These are phyloP conservation scores for Sorex fumeus DNA, from an alignment of 2,113 vertebrate genomes.

Conservation along the genomic window DNA sequence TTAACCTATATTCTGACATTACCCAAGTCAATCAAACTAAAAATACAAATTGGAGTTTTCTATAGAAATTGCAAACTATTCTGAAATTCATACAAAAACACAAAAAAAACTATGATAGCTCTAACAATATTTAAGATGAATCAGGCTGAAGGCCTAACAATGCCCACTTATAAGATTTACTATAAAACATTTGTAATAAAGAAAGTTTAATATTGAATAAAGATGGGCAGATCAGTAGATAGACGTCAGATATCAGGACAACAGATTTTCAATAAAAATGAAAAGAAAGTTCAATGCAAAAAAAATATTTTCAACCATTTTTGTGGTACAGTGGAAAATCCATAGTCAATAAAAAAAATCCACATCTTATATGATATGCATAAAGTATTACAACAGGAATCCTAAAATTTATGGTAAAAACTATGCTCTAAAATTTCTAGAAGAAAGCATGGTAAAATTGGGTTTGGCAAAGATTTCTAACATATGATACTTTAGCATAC, in stretches of 20 bases:
- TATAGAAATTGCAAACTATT: neutral
- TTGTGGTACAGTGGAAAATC: neutral
- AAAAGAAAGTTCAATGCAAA: too few relatives aligned
- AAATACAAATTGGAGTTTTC: neutral
- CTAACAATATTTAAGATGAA: conserved; percentile 1
- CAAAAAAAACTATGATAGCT: neutral
- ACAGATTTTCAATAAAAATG: neutral
- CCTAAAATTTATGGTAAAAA: neutral
- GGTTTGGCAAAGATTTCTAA: neutral
- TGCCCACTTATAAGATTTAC: neutral
- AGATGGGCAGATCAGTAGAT: neutral
- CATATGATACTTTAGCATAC: neutral
- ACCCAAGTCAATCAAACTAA: neutral
- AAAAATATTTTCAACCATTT: neutral
- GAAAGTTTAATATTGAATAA: neutral
- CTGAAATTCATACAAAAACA: neutral
- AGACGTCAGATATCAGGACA: neutral
- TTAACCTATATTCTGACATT: neutral
- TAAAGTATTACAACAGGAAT: conserved; percentile 6
- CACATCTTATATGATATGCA: neutral
- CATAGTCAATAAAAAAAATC: neutral
- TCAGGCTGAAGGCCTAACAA: neutral
- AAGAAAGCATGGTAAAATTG: neutral
- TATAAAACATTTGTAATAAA: conserved; percentile 23
- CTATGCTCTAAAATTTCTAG: conserved; percentile 6